Percentiles rank a stretch among this genome's conserved stretches.
phyloP scores from a whole-genome alignment of 2,797 vertebrate species.

The Pachyuromys duprasi region DNA sequence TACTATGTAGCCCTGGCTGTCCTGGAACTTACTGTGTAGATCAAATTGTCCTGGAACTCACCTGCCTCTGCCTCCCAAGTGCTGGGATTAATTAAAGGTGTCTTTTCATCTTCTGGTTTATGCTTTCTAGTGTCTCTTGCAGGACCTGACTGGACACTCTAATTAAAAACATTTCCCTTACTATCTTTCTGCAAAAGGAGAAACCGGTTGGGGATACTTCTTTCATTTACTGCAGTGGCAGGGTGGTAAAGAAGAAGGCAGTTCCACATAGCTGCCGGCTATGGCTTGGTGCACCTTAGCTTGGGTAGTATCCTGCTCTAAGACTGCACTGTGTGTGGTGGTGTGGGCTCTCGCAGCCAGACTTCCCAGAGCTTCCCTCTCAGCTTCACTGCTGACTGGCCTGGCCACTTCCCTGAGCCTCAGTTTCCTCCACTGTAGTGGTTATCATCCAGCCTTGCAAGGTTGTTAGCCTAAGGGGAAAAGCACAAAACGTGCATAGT shows the following conservation, averaged over 20 bases:
- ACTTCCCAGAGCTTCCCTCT: not conserved
- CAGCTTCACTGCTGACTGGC: not conserved
- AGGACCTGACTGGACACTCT: not conserved
- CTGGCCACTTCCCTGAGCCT: not conserved
- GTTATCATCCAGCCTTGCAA: not conserved
- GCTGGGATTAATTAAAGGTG: not conserved
- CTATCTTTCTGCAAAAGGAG: conserved; percentile 11
- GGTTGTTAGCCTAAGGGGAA: not conserved
- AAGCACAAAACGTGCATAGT: not conserved
- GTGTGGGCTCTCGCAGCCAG: not conserved
- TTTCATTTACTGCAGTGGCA: not conserved
- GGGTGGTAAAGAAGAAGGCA: not conserved
- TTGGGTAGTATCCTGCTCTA: not conserved
- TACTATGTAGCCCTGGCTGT: not conserved
- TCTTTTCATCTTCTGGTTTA: not conserved
- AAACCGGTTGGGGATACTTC: not conserved
- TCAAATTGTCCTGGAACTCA: not conserved
- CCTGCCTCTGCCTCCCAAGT: not conserved
- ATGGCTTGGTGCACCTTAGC: not conserved
- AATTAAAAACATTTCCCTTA: conserved; percentile 12
- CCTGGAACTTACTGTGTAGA: not conserved
- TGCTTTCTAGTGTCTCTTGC: not conserved
- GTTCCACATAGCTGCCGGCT: not conserved
- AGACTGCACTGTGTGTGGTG: not conserved
- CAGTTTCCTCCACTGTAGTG: not conserved